phyloP scores from a whole-genome alignment of 2,113 vertebrate genomes.

The Pollachius pollachius region DNA sequence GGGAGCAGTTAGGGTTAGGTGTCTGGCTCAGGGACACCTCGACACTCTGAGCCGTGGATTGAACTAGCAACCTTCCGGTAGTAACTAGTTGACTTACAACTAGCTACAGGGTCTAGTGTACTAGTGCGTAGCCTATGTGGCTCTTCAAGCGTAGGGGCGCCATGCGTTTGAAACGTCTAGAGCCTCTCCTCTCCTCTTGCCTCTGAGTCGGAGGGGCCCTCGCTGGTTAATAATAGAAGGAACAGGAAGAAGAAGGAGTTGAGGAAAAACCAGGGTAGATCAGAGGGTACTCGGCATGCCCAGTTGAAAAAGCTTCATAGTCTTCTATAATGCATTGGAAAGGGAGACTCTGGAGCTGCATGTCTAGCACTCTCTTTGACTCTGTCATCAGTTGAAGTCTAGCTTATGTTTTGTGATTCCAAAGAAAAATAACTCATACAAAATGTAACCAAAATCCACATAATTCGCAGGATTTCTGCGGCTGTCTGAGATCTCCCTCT shows the following conservation, averaged over 20 bases:
- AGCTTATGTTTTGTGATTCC: conserved; percentile 1
- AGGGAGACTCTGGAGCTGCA: not conserved
- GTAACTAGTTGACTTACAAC: no score
- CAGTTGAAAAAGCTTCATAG: conserved; percentile 10
- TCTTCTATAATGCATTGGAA: conserved; percentile 27
- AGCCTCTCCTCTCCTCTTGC: no score
- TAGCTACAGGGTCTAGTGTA: no score
- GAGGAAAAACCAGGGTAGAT: conserved; percentile 19
- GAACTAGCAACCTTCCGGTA: no score
- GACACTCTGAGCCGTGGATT: no score
- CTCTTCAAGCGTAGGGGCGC: no score
- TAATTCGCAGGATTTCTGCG: not conserved
- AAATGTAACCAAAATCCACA: no score
- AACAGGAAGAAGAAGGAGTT: not conserved
- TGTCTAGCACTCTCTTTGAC: conserved; percentile 1
- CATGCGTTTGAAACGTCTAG: no score
- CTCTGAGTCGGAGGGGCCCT: not conserved
- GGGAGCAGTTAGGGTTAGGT: no score
- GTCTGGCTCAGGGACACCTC: no score
- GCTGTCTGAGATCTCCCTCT: conserved; percentile 7
- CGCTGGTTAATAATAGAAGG: conserved; percentile 43
- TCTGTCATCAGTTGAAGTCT: conserved; percentile 12
- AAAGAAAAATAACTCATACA: no score
- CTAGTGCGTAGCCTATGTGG: no score
- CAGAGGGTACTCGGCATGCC: conserved; percentile 15